Conservation (phyloP, 2,113 vertebrate genomes). For the Crotalus helleri region DNA sequence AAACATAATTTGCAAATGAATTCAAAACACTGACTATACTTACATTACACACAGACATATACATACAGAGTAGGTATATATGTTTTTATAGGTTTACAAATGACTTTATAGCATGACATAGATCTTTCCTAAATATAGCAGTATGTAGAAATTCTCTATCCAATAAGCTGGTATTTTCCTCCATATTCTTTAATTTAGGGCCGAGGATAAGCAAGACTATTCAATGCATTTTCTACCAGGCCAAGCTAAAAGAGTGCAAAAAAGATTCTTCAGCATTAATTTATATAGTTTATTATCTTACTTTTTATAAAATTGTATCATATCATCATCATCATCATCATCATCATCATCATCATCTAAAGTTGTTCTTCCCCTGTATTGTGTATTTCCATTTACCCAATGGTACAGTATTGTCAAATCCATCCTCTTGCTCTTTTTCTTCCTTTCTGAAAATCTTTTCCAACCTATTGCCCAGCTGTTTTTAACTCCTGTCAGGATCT, state of each 20-base stretch:
- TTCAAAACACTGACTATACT: background rate
- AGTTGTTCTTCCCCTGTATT: no score
- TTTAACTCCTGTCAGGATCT: background rate
- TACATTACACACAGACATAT: background rate
- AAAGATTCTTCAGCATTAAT: background rate
- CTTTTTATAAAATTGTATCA: background rate
- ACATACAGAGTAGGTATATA: background rate
- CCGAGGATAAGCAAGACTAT: no score
- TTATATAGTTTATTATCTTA: background rate
- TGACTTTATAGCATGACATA: background rate
- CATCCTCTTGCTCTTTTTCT: background rate
- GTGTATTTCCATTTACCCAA: background rate
- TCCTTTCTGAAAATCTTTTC: background rate
- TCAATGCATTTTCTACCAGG: background rate
- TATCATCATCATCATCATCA: no score
- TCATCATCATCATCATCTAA: background rate
- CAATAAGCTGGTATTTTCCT: background rate
- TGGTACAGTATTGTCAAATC: background rate
- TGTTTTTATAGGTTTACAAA: background rate
- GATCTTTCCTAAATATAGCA: background rate
- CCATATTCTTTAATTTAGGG: background rate
- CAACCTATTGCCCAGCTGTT: background rate
- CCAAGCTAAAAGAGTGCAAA: background rate
- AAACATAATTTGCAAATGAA: background rate
- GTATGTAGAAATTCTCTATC: background rate